These are phyloP conservation scores for Alosa alosa DNA, from an alignment of 2,113 vertebrate species.

Conservation along the genomic window DNA sequence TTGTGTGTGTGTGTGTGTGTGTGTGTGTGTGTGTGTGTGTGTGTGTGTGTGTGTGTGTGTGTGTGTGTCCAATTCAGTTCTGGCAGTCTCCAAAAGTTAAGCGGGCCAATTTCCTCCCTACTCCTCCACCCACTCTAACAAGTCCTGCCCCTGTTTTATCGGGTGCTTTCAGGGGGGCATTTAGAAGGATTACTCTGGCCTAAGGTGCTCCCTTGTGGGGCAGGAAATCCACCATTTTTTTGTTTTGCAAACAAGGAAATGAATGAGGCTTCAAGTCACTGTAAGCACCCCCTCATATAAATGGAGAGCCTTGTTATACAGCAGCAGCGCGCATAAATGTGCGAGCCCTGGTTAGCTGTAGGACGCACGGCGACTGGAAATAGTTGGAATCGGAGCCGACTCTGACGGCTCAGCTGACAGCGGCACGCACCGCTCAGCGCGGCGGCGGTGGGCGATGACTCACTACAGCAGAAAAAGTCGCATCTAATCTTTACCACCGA, in stretches of 20 bases:
- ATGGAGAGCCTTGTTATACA: neutral
- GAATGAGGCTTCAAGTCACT: conserved; percentile 23
- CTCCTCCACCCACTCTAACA: conserved; percentile 15
- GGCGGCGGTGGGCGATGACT: neutral
- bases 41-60: neutral
- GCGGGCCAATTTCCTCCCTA: conserved; percentile 37
- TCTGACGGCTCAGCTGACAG: neutral
- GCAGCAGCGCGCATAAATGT: neutral
- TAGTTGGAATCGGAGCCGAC: neutral
- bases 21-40: neutral
- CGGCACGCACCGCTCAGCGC: neutral
- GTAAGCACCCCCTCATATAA: conserved; percentile 14
- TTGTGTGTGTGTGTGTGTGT: neutral
- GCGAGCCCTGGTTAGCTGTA: conserved; percentile 33
- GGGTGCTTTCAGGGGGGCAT: conserved; percentile 35
- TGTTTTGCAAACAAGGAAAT: conserved; percentile 27
- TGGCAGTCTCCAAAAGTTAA: conserved; percentile 37
- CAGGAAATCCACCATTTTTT: conserved; percentile 42
- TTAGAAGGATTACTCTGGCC: conserved; percentile 46
- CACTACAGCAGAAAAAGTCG: neutral
- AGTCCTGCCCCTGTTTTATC: conserved; percentile 38
- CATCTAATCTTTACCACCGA: conserved; percentile 5
- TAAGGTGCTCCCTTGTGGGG: conserved; percentile 49
- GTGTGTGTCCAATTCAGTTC: conserved; percentile 23
- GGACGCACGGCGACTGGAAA: conserved; percentile 12